Percentiles rank a stretch among this genome's conserved stretches.
These are phyloP conservation scores for Scomber scombrus DNA, from an alignment of 2,113 vertebrate species.

Conservation along the genomic window DNA sequence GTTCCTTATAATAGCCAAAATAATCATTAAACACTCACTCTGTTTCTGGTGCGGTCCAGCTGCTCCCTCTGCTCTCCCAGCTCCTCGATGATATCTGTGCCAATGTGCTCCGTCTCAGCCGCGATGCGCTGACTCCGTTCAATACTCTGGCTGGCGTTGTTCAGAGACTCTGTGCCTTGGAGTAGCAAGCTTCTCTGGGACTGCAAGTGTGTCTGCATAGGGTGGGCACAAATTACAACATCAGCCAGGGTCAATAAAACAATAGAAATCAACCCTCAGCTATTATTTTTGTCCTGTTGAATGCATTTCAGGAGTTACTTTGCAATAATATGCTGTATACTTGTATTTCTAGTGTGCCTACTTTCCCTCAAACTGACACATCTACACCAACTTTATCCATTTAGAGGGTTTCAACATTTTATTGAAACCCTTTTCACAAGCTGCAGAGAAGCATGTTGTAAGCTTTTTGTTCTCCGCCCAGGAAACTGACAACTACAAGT, in stretches of 20 bases:
- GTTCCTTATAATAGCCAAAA: background rate
- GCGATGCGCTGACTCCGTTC: constrained; percentile 93
- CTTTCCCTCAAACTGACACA: too few relatives aligned
- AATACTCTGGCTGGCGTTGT: constrained; percentile 92
- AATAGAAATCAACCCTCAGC: too few relatives aligned
- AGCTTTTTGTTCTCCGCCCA: too few relatives aligned
- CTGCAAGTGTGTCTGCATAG: constrained; percentile 87
- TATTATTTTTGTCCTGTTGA: too few relatives aligned
- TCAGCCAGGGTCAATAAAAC: background rate
- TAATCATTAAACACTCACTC: constrained; percentile 83
- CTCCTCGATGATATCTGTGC: constrained; percentile 94
- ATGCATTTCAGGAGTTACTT: too few relatives aligned
- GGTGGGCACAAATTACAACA: background rate
- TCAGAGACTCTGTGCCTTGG: constrained; percentile 92
- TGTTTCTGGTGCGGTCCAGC: constrained; percentile 91
- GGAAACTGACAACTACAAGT: too few relatives aligned
- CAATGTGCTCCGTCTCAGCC: constrained; percentile 92
- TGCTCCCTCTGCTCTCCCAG: constrained; percentile 96
- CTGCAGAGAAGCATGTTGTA: too few relatives aligned
- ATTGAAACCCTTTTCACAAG: too few relatives aligned
- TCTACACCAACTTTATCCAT: too few relatives aligned
- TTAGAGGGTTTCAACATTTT: too few relatives aligned
- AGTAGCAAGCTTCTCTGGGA: constrained; percentile 93
- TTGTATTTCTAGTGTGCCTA: too few relatives aligned
- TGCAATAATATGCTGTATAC: too few relatives aligned